phyloP scores from a whole-genome alignment of 1,140 invertebrate genomes.

The Platyura marginata region DNA sequence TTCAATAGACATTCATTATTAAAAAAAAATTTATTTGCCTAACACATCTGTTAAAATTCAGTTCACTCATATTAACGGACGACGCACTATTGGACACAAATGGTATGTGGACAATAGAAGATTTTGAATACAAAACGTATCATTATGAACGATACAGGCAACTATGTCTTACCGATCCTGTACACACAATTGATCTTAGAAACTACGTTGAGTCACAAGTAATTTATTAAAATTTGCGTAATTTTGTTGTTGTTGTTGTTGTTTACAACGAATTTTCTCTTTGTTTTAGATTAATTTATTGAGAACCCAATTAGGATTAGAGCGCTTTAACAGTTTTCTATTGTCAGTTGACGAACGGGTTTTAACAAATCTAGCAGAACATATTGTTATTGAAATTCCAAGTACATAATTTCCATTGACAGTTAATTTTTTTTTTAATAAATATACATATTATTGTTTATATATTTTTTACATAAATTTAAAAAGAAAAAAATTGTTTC shows the following conservation, averaged over 20 bases:
- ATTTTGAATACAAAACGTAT: slow-evolving; percentile 18
- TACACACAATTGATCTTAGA: slow-evolving; percentile 47
- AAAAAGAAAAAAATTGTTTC: too few relatives aligned
- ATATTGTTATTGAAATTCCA: slow-evolving; percentile 35
- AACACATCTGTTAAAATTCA: slow-evolving; percentile 4
- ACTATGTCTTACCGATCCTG: slow-evolving; percentile 43
- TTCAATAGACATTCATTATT: neutral
- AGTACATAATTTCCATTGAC: too few relatives aligned
- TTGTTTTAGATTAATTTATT: slow-evolving; percentile 39
- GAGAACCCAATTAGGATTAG: slow-evolving; percentile 40
- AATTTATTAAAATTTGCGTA: slow-evolving; percentile 9
- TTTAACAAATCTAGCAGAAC: slow-evolving; percentile 41
- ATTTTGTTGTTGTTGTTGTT: slow-evolving; percentile 3
- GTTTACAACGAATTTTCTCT: slow-evolving; percentile 8
- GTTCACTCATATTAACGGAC: slow-evolving; percentile 19
- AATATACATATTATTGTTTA: too few relatives aligned
- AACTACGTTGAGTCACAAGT: slow-evolving; percentile 48
- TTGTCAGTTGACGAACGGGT: slow-evolving; percentile 43
- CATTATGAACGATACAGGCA: slow-evolving; percentile 32
- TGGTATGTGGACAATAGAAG: slow-evolving; percentile 10
- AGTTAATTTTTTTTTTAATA: too few relatives aligned
- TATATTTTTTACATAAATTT: too few relatives aligned
- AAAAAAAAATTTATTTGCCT: slow-evolving; percentile 1
- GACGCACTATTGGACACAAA: slow-evolving; percentile 16
- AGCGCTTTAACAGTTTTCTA: slow-evolving; percentile 50